phyloP scores from a whole-genome alignment of 1,140 invertebrate species.

The Zaprionus gabonicus region DNA sequence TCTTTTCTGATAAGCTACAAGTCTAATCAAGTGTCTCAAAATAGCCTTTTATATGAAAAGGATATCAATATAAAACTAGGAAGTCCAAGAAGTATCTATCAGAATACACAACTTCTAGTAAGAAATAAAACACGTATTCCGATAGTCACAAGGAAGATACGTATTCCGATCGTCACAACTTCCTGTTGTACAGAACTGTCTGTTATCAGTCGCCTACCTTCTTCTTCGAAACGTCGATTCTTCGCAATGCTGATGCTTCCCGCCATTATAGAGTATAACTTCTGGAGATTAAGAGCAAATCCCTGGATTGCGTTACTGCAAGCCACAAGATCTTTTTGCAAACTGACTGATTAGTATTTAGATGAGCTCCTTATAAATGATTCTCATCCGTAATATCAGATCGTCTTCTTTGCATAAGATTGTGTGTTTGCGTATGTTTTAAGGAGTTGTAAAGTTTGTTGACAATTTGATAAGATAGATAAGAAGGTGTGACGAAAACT shows the following conservation, averaged over 20 bases:
- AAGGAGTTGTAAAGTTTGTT: slow-evolving; percentile 1
- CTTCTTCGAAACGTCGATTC: slow-evolving; percentile 46
- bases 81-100: too few relatives aligned
- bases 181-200: neutral
- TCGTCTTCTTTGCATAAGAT: slow-evolving; percentile 4
- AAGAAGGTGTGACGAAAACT: neutral
- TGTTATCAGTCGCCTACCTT: slow-evolving; percentile 25
- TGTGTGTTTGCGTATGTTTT: neutral
- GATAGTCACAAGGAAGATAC: neutral
- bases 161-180: neutral
- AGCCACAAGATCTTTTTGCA: neutral
- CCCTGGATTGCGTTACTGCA: slow-evolving; percentile 14
- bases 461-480: slow-evolving; percentile 29
- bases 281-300: neutral
- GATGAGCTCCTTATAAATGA: slow-evolving; percentile 30
- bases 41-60: neutral
- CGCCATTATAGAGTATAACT: slow-evolving; percentile 18
- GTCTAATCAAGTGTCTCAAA: neutral
- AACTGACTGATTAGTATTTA: slow-evolving; percentile 29
- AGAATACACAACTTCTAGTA: too few relatives aligned
- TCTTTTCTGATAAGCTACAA: neutral
- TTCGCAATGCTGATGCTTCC: slow-evolving; percentile 22
- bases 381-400: slow-evolving; percentile 5
- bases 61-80: too few relatives aligned
- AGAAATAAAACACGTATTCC: neutral